A percentile compares a stretch with the other conserved stretches of the same genome.
Conservation (phyloP, 2,797 vertebrate genomes). For the Anguilla megastoma region DNA sequence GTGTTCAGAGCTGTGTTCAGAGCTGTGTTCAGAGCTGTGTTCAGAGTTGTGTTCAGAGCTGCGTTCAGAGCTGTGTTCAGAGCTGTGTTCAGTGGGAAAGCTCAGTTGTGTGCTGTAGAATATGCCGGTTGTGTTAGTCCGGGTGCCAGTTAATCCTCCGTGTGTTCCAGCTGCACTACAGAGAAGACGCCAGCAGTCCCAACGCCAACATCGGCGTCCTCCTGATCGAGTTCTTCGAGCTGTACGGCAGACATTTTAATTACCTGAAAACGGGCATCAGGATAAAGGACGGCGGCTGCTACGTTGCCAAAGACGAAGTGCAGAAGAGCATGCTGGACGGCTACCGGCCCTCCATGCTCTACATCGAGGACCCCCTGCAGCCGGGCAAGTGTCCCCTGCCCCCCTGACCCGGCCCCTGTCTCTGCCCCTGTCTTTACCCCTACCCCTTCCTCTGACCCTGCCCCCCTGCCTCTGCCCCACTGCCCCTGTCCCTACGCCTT, state of each 20-base stretch:
- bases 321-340: conserved; percentile 96
- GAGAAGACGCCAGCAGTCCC: conserved; percentile 88
- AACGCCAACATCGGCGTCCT: conserved; percentile 95
- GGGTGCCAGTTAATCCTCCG: not conserved
- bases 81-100: not conserved
- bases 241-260: conserved; percentile 97
- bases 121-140: not conserved
- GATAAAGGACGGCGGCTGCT: conserved; percentile 96
- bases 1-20: not conserved
- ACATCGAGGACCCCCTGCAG: conserved; percentile 95
- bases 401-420: too few species aligned
- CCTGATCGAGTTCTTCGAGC: conserved; percentile 98
- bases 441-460: too few species aligned
- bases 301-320: conserved; percentile 97
- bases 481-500: too few species aligned
- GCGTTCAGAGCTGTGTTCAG: not conserved
- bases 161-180: conserved; percentile 83
- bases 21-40: not conserved
- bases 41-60: too few species aligned
- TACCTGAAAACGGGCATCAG: conserved; percentile 98
- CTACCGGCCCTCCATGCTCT: conserved; percentile 96
- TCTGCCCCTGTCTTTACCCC: too few species aligned
- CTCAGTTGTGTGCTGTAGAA: not conserved
- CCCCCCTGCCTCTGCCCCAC: too few species aligned
- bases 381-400: conserved; percentile 76